Evolutionary conservation across 92 coral and sea anemone species (phyloP), one percentile per base, ranked within the genome.

Genomic region (Bergia sp.): DNA sequence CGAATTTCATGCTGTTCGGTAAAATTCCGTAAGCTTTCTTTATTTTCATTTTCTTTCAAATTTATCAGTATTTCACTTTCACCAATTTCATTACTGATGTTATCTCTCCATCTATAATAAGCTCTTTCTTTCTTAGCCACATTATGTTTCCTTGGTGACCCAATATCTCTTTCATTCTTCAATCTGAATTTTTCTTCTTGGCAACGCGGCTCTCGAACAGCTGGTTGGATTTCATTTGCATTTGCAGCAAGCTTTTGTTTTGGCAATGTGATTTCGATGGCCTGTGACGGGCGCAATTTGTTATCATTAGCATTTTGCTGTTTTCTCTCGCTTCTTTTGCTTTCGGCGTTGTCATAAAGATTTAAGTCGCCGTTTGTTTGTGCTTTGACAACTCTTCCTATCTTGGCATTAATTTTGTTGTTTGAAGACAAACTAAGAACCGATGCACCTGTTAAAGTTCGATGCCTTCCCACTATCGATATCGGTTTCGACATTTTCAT

Each of bases 41-140:
- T 73, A 73, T 83, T 79, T 40, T 73, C 92, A 71, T 75, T 80
- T 86, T 79, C 69, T 43, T 67, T 76, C 64, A 85, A 85, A n/a
- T 61, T 40, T 40, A 65, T 64, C 43, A 79, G 79, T 61, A 18
- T 20, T 23, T 82, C 86, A 43, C 61, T 79, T 77, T 80, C 92
- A 20, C 69, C 23, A 61, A 20, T 61, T 61, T 61, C 69, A 15
- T 42, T 77, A 44, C n/a, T 39, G 37, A 64, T 77, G 40, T 37
- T 13, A 21, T 90, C 92, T 80, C 77, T 95, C 98, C 98, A 95
- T 40, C 91, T 73, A 73, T 95, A 95, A 12, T 10, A 53, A 53
- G 86, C 74, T 47, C 87, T 76, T 39, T 86, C 90, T 57, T 89
- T 90, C 72, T 89, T 57, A 82, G 85, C 80, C 80, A 85, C 91